Conservation (phyloP, 1,140 invertebrate genomes). For the Mactra quadrangularis region DNA sequence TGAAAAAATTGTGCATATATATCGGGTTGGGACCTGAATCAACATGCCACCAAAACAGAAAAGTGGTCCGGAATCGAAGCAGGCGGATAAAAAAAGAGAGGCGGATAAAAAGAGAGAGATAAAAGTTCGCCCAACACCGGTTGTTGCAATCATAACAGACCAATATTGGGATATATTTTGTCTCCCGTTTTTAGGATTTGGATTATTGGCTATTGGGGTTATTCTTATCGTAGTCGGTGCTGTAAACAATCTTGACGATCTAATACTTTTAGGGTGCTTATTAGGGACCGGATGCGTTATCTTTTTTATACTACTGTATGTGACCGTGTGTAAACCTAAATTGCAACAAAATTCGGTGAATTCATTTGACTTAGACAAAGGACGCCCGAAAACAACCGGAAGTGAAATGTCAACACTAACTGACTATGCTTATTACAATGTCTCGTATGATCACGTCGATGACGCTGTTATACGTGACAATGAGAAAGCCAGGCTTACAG, state of each 20-base stretch:
- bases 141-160: background rate
- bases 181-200: slow-evolving; percentile 2
- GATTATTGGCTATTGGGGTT: background rate
- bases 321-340: slow-evolving; percentile 24
- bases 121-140: background rate
- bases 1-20: too few species aligned
- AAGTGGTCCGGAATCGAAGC: background rate
- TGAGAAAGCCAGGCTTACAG: too few species aligned
- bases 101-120: background rate
- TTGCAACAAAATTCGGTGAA: slow-evolving; percentile 13
- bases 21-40: too few species aligned
- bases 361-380: background rate
- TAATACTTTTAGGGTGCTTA: slow-evolving; percentile 12
- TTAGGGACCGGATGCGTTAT: background rate
- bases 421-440: slow-evolving; percentile 2
- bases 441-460: background rate
- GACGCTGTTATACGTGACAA: background rate
- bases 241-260: slow-evolving; percentile 2
- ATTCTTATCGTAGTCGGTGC: background rate
- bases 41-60: too few species aligned
- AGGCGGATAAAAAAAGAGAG: slow-evolving; percentile 11
- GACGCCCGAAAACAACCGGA: background rate
- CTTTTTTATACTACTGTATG: slow-evolving; percentile 21
- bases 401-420: too few species aligned
- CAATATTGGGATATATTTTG: slow-evolving; percentile 15